Base-by-base conservation (phyloP, 1,140 invertebrate species). In the Brachystomella parvula region DNA sequence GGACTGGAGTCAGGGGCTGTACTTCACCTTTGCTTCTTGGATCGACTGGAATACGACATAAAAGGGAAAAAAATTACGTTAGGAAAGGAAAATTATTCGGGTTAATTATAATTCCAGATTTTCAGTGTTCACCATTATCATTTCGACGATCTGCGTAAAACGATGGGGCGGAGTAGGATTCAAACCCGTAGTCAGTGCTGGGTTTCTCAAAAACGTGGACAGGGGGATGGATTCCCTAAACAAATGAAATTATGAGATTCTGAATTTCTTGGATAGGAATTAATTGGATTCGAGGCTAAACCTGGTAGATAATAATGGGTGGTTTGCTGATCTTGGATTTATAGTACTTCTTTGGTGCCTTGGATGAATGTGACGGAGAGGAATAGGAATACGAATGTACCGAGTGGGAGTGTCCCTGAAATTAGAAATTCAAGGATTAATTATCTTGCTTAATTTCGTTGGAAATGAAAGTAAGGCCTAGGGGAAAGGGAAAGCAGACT, bases 271-370 rank as follows among this genome's bases (percentile, higher is more conserved):
- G n/a, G n/a, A n/a, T n/a, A n/a, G n/a, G n/a, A n/a, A n/a, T n/a
- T n/a, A n/a, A n/a, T n/a, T n/a, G n/a, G n/a, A n/a, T n/a, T n/a
- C n/a, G n/a, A n/a, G n/a, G n/a, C n/a, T n/a, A n/a, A n/a, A n/a
- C n/a, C 65, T 79, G 77, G 68, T 79, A 79, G 64, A 79, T 79
- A 59, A 79, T 78, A 57, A 79, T 79, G 47, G 78, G 78, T 31
- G 78, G 78, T 67, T 79, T 79, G 59, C 76, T 6, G 49, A 24
- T 26, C 12, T 12, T 12, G 9, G 49, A 12, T 53, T 12, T 12
- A 26, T 53, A 53, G 24, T 53, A 53, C 21, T 53, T 53, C 3
- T 12, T 15, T 12, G 12, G 12, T 53, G 6, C 24, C 15, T 53
- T 15, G 49, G n/a, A n/a, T n/a, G 9, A 15, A 15, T 15, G 15